These are phyloP conservation scores for Eulemur macaco DNA, from an alignment of 2,113 vertebrate species.

Conservation along the genomic window DNA sequence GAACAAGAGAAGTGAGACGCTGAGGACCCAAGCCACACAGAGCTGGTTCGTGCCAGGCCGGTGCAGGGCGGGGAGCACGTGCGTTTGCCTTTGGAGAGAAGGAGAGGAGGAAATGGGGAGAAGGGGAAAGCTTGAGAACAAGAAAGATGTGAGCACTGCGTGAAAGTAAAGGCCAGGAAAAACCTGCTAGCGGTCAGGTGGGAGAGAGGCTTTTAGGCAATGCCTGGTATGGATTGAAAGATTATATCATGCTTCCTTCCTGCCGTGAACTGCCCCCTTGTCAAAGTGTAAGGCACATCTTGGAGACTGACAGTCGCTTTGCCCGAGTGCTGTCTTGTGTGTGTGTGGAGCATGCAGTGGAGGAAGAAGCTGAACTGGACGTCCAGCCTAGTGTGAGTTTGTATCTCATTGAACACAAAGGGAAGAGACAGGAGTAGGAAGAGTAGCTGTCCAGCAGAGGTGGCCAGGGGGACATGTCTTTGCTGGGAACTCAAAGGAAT, in stretches of 20 bases:
- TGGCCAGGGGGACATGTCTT: background rate
- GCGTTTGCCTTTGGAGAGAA: background rate
- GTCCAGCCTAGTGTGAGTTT: accelerated
- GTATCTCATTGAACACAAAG: background rate
- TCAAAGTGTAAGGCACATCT: background rate
- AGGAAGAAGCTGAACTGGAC: background rate
- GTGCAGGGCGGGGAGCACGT: background rate
- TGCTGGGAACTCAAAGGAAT: background rate
- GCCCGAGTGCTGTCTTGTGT: background rate
- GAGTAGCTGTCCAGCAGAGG: background rate
- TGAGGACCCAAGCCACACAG: too few relatives aligned
- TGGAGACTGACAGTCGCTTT: too few relatives aligned
- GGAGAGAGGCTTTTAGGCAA: background rate
- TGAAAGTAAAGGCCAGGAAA: accelerated
- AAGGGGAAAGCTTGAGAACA: background rate
- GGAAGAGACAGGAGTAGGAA: too few relatives aligned
- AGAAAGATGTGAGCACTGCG: accelerated
- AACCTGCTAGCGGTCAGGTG: too few relatives aligned
- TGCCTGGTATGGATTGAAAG: background rate
- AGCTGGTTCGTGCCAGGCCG: accelerated
- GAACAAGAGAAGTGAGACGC: background rate
- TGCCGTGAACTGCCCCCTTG: too few relatives aligned
- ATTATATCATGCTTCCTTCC: accelerated
- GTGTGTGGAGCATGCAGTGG: too few relatives aligned
- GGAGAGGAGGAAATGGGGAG: background rate